A percentile compares a stretch with the other conserved stretches of the same genome.
These are phyloP conservation scores for Fissipunctia ypsillon DNA, from an alignment of 2,888 invertebrate genomes.

Conservation along the genomic window DNA sequence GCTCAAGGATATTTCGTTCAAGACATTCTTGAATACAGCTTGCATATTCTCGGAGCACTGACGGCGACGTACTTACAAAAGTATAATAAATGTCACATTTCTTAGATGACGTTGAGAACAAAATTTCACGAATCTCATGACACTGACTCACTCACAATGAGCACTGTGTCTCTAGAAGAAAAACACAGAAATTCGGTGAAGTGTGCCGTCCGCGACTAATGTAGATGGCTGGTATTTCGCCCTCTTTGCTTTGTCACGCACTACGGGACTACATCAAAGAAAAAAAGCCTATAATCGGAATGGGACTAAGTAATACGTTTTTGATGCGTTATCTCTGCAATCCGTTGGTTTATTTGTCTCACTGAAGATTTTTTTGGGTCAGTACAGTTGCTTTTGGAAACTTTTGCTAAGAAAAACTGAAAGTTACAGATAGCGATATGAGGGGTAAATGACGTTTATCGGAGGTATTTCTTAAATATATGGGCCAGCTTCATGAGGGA, in stretches of 20 bases:
- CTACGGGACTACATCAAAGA: slow-evolving; percentile 75
- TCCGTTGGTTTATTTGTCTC: slow-evolving; percentile 65
- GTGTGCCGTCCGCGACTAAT: slow-evolving; percentile 58
- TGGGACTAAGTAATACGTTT: slow-evolving; percentile 79
- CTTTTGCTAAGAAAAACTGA: slow-evolving; percentile 53
- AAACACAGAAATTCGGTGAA: slow-evolving; percentile 48
- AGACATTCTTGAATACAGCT: slow-evolving; percentile 60
- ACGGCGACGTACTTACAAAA: slow-evolving; percentile 50
- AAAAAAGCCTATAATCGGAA: slow-evolving; percentile 73
- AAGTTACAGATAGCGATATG: slow-evolving; percentile 41
- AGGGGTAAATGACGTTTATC: slow-evolving; percentile 46
- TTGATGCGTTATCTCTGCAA: slow-evolving; percentile 72
- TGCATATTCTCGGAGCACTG: slow-evolving; percentile 64
- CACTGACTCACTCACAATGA: slow-evolving; percentile 60
- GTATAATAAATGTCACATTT: slow-evolving; percentile 70
- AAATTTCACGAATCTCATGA: slow-evolving; percentile 49
- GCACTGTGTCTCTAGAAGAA: slow-evolving; percentile 58
- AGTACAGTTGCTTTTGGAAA: slow-evolving; percentile 53
- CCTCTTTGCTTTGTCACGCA: slow-evolving; percentile 72
- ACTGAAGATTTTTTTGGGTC: slow-evolving; percentile 59
- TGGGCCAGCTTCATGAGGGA: not conserved
- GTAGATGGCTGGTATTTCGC: slow-evolving; percentile 70
- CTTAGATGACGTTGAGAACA: slow-evolving; percentile 51
- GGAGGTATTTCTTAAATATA: slow-evolving; percentile 40
- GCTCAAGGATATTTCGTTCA: slow-evolving; percentile 60